Evolutionary conservation across 1,140 invertebrate genomes (phyloP).

Genomic region (Trachymyrmex cornetzi): DNA sequence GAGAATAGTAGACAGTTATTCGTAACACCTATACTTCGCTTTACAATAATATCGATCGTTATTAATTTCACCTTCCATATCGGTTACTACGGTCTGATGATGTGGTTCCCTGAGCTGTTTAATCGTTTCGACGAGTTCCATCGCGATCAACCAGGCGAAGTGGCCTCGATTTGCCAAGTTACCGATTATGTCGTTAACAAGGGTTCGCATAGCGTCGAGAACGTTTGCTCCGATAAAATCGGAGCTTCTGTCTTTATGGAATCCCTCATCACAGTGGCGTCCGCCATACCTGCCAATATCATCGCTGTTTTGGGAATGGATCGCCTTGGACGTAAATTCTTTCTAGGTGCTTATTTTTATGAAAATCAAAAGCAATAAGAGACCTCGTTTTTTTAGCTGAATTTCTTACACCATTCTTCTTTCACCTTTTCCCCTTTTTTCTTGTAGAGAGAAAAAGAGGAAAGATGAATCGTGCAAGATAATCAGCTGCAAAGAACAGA

Average conservation of each 20-base stretch:
- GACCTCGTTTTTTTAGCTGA: no score
- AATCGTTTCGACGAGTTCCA: slow-evolving; percentile 94
- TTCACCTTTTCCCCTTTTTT: no score
- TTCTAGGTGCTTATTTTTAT: slow-evolving; percentile 88
- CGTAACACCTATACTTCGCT: slow-evolving; percentile 92
- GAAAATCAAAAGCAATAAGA: background rate
- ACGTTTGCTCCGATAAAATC: slow-evolving; percentile 91
- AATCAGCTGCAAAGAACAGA: no score
- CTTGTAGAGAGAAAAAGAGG: no score
- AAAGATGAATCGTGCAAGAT: no score
- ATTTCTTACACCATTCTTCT: no score
- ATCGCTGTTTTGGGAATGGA: slow-evolving; percentile 93
- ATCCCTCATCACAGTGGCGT: slow-evolving; percentile 94
- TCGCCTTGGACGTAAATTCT: slow-evolving; percentile 95
- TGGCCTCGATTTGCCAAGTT: slow-evolving; percentile 92
- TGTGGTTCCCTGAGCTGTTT: slow-evolving; percentile 97
- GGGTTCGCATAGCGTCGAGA: slow-evolving; percentile 88
- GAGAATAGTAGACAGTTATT: slow-evolving; percentile 94
- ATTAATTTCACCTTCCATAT: slow-evolving; percentile 96
- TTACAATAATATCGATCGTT: slow-evolving; percentile 93
- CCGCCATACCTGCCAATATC: slow-evolving; percentile 94
- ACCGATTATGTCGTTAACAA: slow-evolving; percentile 91
- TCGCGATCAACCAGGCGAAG: slow-evolving; percentile 85
- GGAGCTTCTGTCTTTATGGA: slow-evolving; percentile 93
- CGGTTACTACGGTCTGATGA: slow-evolving; percentile 95